Conservation (phyloP, 1,140 invertebrate species). For the Neuroterus valhalla region DNA sequence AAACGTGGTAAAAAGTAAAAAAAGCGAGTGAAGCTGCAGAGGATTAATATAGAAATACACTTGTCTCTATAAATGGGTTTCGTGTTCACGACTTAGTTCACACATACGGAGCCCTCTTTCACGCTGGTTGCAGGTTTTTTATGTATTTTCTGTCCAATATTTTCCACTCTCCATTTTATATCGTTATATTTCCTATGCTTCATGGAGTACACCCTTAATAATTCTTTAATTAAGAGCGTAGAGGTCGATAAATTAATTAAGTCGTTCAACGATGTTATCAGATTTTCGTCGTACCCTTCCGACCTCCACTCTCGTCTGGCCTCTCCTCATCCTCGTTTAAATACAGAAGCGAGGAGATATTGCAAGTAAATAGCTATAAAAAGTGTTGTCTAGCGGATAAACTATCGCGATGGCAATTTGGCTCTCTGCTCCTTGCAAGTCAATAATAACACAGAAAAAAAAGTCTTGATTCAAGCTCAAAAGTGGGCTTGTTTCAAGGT, state of each 20-base stretch:
- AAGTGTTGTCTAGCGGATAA: neutral
- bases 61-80: too few relatives aligned
- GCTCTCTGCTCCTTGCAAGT: too few relatives aligned
- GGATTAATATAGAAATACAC: too few relatives aligned
- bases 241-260: slow-evolving; percentile 53
- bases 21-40: too few relatives aligned
- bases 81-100: too few relatives aligned
- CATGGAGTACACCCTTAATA: slow-evolving; percentile 19
- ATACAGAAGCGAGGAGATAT: neutral
- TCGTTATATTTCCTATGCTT: neutral
- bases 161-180: neutral
- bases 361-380: neutral
- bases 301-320: neutral
- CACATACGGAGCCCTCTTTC: too few relatives aligned
- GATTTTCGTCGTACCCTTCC: slow-evolving; percentile 17
- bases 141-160: neutral
- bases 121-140: neutral
- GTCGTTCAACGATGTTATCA: slow-evolving; percentile 49
- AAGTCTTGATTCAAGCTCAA: too few relatives aligned
- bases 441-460: too few relatives aligned
- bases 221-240: slow-evolving; percentile 59
- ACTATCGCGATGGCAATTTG: too few relatives aligned
- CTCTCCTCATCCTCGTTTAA: slow-evolving; percentile 20
- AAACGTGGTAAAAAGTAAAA: too few relatives aligned
- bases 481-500: too few relatives aligned